Evolutionary conservation across 2,797 vertebrate genomes (phyloP), one percentile per base, ranked within the genome.

Genomic region (Nothura maculosa): DNA sequence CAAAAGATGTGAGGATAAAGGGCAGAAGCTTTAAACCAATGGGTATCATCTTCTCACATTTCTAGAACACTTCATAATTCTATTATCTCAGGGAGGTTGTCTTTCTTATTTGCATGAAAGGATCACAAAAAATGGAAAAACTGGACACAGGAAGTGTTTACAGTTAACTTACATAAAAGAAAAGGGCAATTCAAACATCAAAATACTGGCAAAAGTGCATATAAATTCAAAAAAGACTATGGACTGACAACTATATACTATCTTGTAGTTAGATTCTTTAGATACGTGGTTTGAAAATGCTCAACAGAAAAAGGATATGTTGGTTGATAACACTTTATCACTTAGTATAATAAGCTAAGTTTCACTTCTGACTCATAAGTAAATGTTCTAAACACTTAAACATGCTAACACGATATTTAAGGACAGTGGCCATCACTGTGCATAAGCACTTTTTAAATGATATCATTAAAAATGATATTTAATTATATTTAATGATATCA

Each of bases 141-240:
- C 5, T 14, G 45, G 32, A 38, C 38, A 42, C 28, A 28, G 20
- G 6, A 74, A 9, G 30, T 24, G 6, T 5, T 42, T 80, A 52
- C 32, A 83, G 4, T 9, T 70, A 68, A 78, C 12, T 10, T 17
- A 13, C 4, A 27, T 8, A 32, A 45, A 90, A 76, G 2, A 12
- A 30, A 25, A 82, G 5, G 81, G 36, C 10, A 80, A 55, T 69
- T 58, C 12, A 73, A 61, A 66, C 4, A 32, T 45, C 64, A 57
- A 64, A 61, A 47, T 61, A 9, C 15, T 60, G 28, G 9, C 3
- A 58, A 47, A n/a, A 0, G 0, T 30, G 9, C 2, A n/a, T 48
- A 32, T 48, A 48, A 3, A 1, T 73, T 40, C 4, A 36, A 54
- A 80, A 80, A 85, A 73, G 2, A 38, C 18, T 32, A 42, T 62